Percentiles rank a stretch among this genome's conserved stretches.
phyloP scores from a whole-genome alignment of 2,888 invertebrate genomes.

The Lingula anatina region DNA sequence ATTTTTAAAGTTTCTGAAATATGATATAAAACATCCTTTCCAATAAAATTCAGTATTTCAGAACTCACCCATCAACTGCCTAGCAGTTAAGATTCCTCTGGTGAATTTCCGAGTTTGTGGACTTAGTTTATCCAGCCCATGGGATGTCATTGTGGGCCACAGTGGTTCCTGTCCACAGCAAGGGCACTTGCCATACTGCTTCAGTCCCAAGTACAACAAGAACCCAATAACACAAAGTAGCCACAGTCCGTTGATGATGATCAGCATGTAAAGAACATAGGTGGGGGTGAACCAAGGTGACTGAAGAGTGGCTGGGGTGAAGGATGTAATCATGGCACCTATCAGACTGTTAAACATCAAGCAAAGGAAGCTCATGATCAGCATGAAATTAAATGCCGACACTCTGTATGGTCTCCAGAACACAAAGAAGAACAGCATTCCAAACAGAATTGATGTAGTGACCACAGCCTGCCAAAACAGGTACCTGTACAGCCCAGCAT shows the following conservation, averaged over 20 bases:
- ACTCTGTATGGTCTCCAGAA: constrained; percentile 35
- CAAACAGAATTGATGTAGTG: constrained; percentile 17
- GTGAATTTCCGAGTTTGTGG: constrained; percentile 38
- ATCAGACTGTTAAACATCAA: constrained; percentile 25
- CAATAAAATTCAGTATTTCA: no score
- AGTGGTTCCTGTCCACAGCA: constrained; percentile 24
- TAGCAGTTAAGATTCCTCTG: constrained; percentile 34
- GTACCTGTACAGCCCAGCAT: constrained; percentile 24
- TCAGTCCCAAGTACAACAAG: not conserved
- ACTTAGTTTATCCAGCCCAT: constrained; percentile 25
- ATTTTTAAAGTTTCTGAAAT: no score
- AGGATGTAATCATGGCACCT: constrained; percentile 26
- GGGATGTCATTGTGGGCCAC: constrained; percentile 37
- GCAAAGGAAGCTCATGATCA: constrained; percentile 23
- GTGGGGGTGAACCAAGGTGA: not conserved
- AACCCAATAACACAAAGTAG: not conserved
- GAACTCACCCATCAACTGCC: constrained; percentile 32
- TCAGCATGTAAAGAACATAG: not conserved
- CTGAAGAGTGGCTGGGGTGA: constrained; percentile 18
- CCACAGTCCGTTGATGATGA: not conserved
- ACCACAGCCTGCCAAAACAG: constrained; percentile 25
- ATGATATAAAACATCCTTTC: no score
- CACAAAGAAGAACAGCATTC: constrained; percentile 17
- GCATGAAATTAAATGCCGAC: constrained; percentile 27
- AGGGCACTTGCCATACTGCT: constrained; percentile 7